A percentile compares a stretch with the other conserved stretches of the same genome.
phyloP scores from a whole-genome alignment of 2,797 vertebrate species.

The Megaceryle alcyon region DNA sequence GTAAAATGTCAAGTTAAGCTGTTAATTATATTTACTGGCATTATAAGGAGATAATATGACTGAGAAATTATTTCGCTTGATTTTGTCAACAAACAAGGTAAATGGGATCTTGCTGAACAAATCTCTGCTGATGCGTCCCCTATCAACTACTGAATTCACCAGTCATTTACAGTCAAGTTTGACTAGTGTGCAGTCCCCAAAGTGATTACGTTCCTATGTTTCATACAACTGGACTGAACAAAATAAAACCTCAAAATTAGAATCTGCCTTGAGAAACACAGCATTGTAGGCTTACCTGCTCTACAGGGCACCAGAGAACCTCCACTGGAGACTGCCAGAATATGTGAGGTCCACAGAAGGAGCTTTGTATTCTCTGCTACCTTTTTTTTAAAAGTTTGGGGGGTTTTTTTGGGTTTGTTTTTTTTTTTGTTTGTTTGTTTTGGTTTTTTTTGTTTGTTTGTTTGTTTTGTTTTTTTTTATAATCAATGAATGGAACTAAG shows the following conservation, averaged over 20 bases:
- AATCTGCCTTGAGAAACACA: not conserved
- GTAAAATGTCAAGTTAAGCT: constrained; percentile 33
- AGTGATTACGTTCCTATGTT: not conserved
- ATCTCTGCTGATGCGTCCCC: not conserved
- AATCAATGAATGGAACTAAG: not conserved
- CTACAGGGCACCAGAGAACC: not conserved
- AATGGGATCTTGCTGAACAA: not conserved
- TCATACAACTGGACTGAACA: not conserved
- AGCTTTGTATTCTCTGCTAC: not conserved
- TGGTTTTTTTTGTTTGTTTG: too few species aligned
- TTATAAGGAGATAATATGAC: not conserved
- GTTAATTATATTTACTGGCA: constrained; percentile 39
- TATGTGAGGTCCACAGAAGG: not conserved
- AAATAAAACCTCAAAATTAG: not conserved
- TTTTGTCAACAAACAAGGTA: constrained; percentile 41
- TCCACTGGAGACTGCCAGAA: not conserved
- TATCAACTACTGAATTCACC: not conserved
- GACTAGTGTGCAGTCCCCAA: not conserved
- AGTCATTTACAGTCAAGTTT: not conserved
- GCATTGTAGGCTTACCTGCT: not conserved
- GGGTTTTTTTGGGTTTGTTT: too few species aligned
- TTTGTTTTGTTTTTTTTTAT: not conserved
- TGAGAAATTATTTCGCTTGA: constrained; percentile 16
- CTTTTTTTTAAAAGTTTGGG: not conserved
- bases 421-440: not conserved